Base-by-base conservation (phyloP, 2,113 vertebrate genomes). In the Paratilapia polleni region DNA sequence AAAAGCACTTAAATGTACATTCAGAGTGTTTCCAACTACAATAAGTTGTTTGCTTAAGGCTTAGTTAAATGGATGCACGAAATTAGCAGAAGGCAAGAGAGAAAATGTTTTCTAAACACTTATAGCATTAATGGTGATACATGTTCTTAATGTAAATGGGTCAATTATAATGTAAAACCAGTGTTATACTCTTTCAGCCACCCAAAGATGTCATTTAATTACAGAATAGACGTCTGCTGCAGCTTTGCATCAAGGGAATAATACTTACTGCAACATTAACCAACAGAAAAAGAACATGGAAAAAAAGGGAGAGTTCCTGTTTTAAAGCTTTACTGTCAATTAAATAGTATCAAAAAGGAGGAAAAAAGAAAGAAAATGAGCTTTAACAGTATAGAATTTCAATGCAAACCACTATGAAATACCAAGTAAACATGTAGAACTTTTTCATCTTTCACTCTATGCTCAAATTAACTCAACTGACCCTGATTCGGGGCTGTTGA, bases 21-120 rank as follows among this genome's bases (percentile, higher is more conserved):
- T 87, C 47, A 47, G 36, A 79, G 54, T 57, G 58, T 9, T 77
- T 77, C 76, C 14, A 57, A 43, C 59, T 76, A 22, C 78, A 54
- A 5, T 3, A 6, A 64, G n/a, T 36, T 59, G 43, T 81, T 81
- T 77, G n/a, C 84, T 78, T 80, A 76, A 80, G 54, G 58, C 56
- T 64, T 19, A 43, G 17, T 82, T 68, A 6, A 75, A 81, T 8
- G 19, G 26, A 78, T 57, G 80, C 13, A 38, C 52, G 58, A 58
- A 62, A 74, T 70, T 9, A 84, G 61, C 36, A 64, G 11, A 77
- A 2, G 6, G 15, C 34, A 54, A 4, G 14, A 58, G 49, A 83
- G 28, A 38, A 73, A 77, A 59, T 43, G 57, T 15, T 34, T 62
- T 80, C 26, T 13, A 9, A 80, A 81, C 20, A 58, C n/a, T 78